Conservation (phyloP, 2,113 vertebrate genomes). For the Climacteris rufus region DNA sequence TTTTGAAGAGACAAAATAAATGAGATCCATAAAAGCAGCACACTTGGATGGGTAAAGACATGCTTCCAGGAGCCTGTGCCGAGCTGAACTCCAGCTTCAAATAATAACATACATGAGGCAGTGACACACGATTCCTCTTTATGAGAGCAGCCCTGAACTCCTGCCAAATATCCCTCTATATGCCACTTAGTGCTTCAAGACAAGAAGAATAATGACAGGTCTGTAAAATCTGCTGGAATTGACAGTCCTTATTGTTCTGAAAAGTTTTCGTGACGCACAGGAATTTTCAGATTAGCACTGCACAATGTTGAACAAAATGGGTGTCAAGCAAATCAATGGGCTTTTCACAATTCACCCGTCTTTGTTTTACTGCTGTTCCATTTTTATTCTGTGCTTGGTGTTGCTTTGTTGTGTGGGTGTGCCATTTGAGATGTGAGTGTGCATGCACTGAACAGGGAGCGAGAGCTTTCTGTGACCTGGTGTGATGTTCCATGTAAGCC, state of each 20-base stretch:
- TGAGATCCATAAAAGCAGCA: background rate
- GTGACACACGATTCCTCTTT: background rate
- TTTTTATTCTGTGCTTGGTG: background rate
- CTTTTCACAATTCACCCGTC: background rate
- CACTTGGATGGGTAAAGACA: accelerated
- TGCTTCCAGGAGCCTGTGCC: background rate
- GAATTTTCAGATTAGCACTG: conserved; percentile 44
- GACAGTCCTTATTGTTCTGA: conserved; percentile 62
- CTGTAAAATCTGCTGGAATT: conserved; percentile 53
- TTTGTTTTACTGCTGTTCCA: background rate
- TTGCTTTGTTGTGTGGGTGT: background rate
- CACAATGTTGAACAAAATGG: conserved; percentile 32
- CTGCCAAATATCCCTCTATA: conserved; percentile 42
- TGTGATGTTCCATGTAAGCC: background rate
- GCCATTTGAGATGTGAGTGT: background rate
- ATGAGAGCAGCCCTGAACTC: background rate
- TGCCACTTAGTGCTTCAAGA: conserved; percentile 36
- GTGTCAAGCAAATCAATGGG: conserved; percentile 44
- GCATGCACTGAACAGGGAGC: background rate
- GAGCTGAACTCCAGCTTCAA: background rate
- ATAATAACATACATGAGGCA: background rate
- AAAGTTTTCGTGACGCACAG: conserved; percentile 37
- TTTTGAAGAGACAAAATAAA: background rate
- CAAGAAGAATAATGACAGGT: conserved; percentile 57
- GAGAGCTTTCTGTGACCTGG: background rate